Percentiles rank a stretch among this genome's conserved stretches.
phyloP scores from a whole-genome alignment of 2,797 vertebrate genomes.

The Lutjanus campechanus region DNA sequence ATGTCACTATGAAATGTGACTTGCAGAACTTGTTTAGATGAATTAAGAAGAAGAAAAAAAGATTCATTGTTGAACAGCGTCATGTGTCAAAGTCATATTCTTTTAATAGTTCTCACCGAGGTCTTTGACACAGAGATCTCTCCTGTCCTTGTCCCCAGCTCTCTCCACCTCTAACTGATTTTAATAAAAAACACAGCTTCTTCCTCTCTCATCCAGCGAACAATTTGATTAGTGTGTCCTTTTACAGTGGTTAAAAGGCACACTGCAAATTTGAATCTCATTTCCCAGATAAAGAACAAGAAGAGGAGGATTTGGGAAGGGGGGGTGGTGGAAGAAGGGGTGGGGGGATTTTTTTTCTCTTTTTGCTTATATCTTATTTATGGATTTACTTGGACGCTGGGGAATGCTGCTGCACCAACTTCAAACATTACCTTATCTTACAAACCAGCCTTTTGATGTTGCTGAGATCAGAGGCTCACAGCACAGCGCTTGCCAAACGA shows the following conservation, averaged over 20 bases:
- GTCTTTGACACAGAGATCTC: conserved; percentile 52
- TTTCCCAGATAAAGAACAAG: conserved; percentile 85
- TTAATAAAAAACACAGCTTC: conserved; percentile 47
- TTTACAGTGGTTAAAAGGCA: conserved; percentile 85
- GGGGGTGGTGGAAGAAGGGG: conserved; percentile 44
- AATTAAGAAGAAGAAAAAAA: conserved; percentile 7
- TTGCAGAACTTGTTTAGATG: conserved; percentile 19
- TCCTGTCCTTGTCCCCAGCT: conserved; percentile 50
- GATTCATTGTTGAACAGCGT: conserved; percentile 34
- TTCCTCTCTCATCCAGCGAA: conserved; percentile 72
- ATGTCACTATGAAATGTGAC: conserved; percentile 20
- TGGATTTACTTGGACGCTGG: conserved; percentile 92
- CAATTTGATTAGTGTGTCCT: conserved; percentile 78
- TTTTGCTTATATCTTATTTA: conserved; percentile 94
- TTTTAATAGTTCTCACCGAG: conserved; percentile 33
- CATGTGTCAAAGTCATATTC: conserved; percentile 50
- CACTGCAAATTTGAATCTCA: conserved; percentile 84
- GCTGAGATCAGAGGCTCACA: conserved; percentile 91
- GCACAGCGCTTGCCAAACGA: conserved; percentile 91
- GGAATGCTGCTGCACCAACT: conserved; percentile 92
- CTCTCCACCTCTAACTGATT: conserved; percentile 44
- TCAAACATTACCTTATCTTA: conserved; percentile 98
- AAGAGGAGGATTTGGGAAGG: conserved; percentile 69
- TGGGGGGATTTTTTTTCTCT: conserved; percentile 67
- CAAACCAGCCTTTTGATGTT: conserved; percentile 96